Percentiles rank a stretch among this genome's conserved stretches.
phyloP scores from a whole-genome alignment of 2,113 vertebrate species.

The Oncorhynchus keta region DNA sequence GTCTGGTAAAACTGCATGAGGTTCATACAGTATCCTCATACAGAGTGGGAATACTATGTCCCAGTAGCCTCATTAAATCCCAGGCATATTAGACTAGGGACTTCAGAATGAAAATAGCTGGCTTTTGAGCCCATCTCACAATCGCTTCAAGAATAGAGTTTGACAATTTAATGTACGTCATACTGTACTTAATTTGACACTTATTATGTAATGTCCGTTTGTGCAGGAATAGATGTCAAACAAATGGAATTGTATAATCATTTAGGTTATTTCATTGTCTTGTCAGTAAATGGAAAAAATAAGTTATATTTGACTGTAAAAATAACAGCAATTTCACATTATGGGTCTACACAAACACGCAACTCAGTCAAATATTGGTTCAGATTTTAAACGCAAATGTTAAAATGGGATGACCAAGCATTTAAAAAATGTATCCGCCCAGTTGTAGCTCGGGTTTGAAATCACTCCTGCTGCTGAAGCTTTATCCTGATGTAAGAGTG shows the following conservation, averaged over 20 bases:
- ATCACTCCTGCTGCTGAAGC: not conserved
- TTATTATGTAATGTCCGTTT: not conserved
- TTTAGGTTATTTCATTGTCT: not conserved
- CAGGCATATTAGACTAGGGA: not conserved
- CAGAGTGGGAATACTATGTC: not conserved
- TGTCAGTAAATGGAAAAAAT: not conserved
- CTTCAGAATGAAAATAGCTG: not conserved
- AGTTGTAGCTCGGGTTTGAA: slow-evolving; percentile 43
- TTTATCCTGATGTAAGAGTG: slow-evolving; percentile 33
- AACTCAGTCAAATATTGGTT: not conserved
- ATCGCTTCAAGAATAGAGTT: not conserved
- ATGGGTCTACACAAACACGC: not conserved
- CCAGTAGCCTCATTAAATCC: not conserved
- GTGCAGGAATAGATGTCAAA: no score
- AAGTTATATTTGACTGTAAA: not conserved
- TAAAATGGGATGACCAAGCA: slow-evolving; percentile 32
- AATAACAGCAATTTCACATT: not conserved
- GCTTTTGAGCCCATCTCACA: not conserved
- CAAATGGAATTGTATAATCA: no score
- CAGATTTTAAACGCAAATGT: not conserved
- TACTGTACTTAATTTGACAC: not conserved
- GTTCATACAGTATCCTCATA: no score
- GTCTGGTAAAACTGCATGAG: no score
- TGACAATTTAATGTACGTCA: not conserved
- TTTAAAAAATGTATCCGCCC: slow-evolving; percentile 46